A percentile compares a stretch with the other conserved stretches of the same genome.
Evolutionary conservation across 2,797 vertebrate genomes (phyloP).

Genomic region (Malurus leucopterus): DNA sequence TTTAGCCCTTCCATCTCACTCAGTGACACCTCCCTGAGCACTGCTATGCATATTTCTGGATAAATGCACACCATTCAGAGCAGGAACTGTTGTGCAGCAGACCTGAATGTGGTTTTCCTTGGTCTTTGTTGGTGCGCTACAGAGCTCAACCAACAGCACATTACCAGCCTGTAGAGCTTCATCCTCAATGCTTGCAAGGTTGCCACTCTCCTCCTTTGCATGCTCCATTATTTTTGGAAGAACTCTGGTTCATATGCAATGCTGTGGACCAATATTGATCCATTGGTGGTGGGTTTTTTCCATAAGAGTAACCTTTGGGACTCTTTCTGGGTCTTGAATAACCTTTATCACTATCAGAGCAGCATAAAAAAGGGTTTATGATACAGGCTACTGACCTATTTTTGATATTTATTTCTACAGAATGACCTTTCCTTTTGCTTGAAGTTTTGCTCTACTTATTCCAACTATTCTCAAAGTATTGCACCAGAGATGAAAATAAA

Average conservation of each 20-base stretch:
- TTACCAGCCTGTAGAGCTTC: background rate
- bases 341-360: background rate
- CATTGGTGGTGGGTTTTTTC: background rate
- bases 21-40: background rate
- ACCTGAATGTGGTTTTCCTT: background rate
- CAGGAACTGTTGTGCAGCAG: background rate
- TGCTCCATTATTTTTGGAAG: background rate
- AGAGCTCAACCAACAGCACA: background rate
- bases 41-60: background rate
- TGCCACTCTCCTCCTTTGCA: background rate
- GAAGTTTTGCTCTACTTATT: background rate
- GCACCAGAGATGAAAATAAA: background rate
- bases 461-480: background rate
- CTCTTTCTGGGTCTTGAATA: background rate
- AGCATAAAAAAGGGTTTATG: background rate
- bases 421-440: background rate
- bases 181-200: rapidly evolving
- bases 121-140: background rate
- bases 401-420: background rate
- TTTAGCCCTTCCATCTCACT: background rate
- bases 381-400: background rate
- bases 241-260: rapidly evolving
- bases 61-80: background rate
- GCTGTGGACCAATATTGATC: background rate
- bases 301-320: background rate